Conservation (phyloP, 2,888 invertebrate species). For the Platypus cylindrus region DNA sequence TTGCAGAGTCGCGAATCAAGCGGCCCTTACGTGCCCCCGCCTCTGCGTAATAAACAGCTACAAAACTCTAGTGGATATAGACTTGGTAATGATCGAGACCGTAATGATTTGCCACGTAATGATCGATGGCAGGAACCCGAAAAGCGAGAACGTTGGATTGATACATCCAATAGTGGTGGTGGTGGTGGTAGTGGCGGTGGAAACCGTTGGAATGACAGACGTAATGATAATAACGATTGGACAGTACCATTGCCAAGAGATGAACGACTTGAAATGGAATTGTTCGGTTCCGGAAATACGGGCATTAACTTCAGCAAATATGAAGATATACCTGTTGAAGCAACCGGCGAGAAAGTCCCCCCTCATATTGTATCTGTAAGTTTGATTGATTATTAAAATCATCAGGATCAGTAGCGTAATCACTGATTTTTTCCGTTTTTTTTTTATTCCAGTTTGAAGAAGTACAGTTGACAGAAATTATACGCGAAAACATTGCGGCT, state of each 20-base stretch:
- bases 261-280: slow-evolving; percentile 75
- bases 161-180: slow-evolving; percentile 26
- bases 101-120: slow-evolving; percentile 47
- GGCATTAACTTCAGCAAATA: slow-evolving; percentile 99
- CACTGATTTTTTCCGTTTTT: neutral
- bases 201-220: slow-evolving; percentile 20
- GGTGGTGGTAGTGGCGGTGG: slow-evolving; percentile 27
- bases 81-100: no score
- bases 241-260: slow-evolving; percentile 73
- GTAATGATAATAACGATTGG: slow-evolving; percentile 56
- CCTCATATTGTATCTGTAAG: slow-evolving; percentile 76
- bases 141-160: slow-evolving; percentile 27
- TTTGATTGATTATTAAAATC: no score
- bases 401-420: no score
- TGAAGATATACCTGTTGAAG: slow-evolving; percentile 99
- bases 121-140: slow-evolving; percentile 55
- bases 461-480: slow-evolving; percentile 93
- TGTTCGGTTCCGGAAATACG: slow-evolving; percentile 85
- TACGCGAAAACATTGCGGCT: slow-evolving; percentile 71
- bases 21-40: slow-evolving; percentile 86
- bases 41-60: slow-evolving; percentile 63
- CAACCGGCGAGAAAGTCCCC: slow-evolving; percentile 93
- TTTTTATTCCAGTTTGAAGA: slow-evolving; percentile 89
- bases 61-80: slow-evolving; percentile 8
- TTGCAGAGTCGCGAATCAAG: slow-evolving; percentile 73